These are phyloP conservation scores for Cenopis cana DNA, from an alignment of 2,888 invertebrate genomes.

Conservation along the genomic window DNA sequence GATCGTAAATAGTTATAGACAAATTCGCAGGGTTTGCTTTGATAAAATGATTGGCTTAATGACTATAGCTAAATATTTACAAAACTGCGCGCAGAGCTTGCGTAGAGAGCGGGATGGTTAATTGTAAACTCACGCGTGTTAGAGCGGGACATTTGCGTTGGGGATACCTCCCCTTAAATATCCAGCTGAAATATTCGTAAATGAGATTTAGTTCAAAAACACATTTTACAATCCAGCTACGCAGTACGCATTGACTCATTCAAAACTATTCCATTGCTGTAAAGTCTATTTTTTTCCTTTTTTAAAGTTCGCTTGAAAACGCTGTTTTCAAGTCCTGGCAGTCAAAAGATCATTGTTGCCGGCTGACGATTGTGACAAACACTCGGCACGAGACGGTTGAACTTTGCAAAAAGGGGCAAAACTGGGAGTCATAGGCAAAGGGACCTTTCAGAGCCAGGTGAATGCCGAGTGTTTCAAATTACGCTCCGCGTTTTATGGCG, in stretches of 20 bases:
- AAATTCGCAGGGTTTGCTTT: no score
- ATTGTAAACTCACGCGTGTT: no score
- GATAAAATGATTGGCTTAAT: no score
- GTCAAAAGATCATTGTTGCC: conserved; percentile 78
- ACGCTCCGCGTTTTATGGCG: conserved; percentile 62
- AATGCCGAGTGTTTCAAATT: conserved; percentile 64
- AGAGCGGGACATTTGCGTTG: no score
- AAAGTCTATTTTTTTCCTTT: conserved; percentile 66
- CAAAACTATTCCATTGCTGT: conserved; percentile 50
- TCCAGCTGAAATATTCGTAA: not conserved
- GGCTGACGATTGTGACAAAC: conserved; percentile 66
- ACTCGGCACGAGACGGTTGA: conserved; percentile 53
- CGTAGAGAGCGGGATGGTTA: no score
- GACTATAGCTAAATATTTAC: no score
- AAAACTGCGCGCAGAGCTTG: no score
- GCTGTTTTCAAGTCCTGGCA: conserved; percentile 60
- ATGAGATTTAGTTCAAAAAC: not conserved
- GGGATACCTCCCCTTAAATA: no score
- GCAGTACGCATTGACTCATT: not conserved
- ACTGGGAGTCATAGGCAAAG: conserved; percentile 56
- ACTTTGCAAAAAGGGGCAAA: conserved; percentile 59
- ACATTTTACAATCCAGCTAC: not conserved
- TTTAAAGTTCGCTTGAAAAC: conserved; percentile 57
- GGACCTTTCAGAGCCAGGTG: conserved; percentile 64
- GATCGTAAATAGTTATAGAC: no score